phyloP scores from a whole-genome alignment of 1,140 invertebrate species.

The Trichonephila clavata region DNA sequence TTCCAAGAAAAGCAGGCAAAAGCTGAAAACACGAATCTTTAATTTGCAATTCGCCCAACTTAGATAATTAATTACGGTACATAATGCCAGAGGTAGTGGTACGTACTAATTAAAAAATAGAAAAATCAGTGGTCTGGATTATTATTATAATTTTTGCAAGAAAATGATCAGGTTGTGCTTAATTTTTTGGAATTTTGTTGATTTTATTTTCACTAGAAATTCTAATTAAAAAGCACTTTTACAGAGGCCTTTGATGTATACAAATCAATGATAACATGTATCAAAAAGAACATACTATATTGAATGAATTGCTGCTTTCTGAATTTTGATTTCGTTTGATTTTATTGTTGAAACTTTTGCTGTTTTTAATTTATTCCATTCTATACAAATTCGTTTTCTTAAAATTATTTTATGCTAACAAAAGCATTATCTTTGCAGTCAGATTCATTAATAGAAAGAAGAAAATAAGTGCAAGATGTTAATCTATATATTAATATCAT shows the following conservation, averaged over 20 bases:
- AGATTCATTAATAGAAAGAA: too few relatives aligned
- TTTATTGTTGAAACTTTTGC: not conserved
- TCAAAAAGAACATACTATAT: not conserved
- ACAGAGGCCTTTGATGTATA: not conserved
- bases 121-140: not conserved
- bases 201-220: not conserved
- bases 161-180: constrained; percentile 28
- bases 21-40: constrained; percentile 44
- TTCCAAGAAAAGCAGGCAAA: not conserved
- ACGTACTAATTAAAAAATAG: not conserved
- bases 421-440: too few relatives aligned
- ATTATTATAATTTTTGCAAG: not conserved
- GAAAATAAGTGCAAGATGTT: too few relatives aligned
- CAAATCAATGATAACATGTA: not conserved
- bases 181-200: constrained; percentile 7
- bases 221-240: not conserved
- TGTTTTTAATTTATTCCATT: not conserved
- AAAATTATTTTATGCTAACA: too few relatives aligned
- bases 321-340: not conserved
- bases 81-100: constrained; percentile 26
- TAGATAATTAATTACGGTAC: constrained; percentile 43
- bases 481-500: too few relatives aligned
- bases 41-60: constrained; percentile 32
- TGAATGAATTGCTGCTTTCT: not conserved
- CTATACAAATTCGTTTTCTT: too few relatives aligned